Conservation (phyloP, 1,140 invertebrate species). For the Aphaenogaster floridana region DNA sequence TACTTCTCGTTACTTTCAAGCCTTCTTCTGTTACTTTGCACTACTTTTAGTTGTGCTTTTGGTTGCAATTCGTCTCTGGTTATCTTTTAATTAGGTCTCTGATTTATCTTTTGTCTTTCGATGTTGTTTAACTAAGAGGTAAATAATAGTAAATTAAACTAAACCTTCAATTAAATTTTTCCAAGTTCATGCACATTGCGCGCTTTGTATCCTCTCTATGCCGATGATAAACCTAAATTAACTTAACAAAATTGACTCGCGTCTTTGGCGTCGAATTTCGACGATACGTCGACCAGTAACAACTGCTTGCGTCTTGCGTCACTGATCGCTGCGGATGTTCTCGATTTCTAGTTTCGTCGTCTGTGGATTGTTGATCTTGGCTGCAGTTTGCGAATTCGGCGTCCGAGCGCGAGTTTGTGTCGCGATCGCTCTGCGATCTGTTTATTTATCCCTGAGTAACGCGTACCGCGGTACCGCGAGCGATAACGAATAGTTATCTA, state of each 20-base stretch:
- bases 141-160: too few species aligned
- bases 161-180: too few species aligned
- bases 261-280: not conserved
- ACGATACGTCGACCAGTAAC: not conserved
- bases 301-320: constrained; percentile 13
- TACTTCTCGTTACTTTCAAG: not conserved
- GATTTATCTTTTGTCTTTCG: not conserved
- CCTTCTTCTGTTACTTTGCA: not conserved
- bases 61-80: not conserved
- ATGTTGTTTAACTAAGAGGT: not conserved
- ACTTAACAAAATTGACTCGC: not conserved
- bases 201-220: not conserved
- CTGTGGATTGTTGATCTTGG: constrained; percentile 52
- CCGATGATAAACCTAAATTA: not conserved
- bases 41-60: not conserved
- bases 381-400: constrained; percentile 32
- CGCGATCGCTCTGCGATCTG: constrained; percentile 38
- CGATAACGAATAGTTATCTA: constrained; percentile 54
- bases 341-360: constrained; percentile 41
- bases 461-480: constrained; percentile 2
- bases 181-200: not conserved
- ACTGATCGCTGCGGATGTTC: constrained; percentile 23
- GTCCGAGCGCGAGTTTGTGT: not conserved
- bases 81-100: not conserved
- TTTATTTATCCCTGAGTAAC: constrained; percentile 43